Percentiles rank a stretch among this genome's conserved stretches.
These are phyloP conservation scores for Phaonia tiefii DNA, from an alignment of 2,888 invertebrate species.

Conservation along the genomic window DNA sequence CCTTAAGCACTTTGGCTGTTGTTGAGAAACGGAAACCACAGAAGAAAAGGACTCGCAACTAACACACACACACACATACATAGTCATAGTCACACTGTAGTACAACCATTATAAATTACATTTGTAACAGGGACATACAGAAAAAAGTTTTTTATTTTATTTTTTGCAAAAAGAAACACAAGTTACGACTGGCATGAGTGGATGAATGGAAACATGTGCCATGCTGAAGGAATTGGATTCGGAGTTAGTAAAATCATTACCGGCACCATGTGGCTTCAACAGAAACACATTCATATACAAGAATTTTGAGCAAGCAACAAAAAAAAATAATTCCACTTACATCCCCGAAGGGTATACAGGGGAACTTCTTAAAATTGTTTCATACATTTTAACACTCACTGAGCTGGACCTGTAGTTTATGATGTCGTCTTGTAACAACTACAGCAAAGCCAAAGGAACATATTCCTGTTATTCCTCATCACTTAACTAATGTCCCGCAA, in stretches of 20 bases:
- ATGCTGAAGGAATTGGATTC: background rate
- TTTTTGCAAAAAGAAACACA: background rate
- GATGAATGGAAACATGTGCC: too few relatives aligned
- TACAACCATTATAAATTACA: conserved; percentile 34
- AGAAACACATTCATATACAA: too few relatives aligned
- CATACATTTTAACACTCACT: too few relatives aligned
- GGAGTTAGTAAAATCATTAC: background rate
- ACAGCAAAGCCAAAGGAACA: too few relatives aligned
- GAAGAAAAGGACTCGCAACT: conserved; percentile 15
- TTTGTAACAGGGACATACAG: conserved; percentile 2
- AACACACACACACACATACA: background rate
- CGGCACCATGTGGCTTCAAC: conserved; percentile 15
- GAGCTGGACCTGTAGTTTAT: too few relatives aligned
- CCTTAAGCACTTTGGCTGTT: conserved; percentile 23
- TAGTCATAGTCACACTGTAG: background rate
- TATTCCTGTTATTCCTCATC: too few relatives aligned
- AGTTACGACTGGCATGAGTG: background rate
- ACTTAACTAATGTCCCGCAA: too few relatives aligned
- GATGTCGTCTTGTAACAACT: too few relatives aligned
- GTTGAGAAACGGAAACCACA: conserved; percentile 7
- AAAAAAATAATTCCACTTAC: too few relatives aligned
- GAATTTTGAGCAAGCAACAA: too few relatives aligned
- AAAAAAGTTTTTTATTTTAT: background rate
- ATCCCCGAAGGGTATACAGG: too few relatives aligned
- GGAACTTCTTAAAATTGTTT: too few relatives aligned